A percentile compares a stretch with the other conserved stretches of the same genome.
phyloP scores from a whole-genome alignment of 2,797 vertebrate genomes.

The Anabas testudineus region DNA sequence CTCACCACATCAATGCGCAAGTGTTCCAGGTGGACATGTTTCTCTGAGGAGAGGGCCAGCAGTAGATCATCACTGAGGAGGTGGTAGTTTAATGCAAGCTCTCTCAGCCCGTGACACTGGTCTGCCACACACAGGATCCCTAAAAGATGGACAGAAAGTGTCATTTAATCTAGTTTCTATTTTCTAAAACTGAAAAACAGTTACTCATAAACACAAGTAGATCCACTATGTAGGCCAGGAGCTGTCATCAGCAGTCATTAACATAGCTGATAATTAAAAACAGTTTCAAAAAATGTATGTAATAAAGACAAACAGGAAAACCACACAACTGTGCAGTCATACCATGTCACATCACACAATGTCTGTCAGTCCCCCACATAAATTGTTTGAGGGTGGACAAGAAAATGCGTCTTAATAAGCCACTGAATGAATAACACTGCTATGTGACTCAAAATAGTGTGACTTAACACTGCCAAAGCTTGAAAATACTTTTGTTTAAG shows the following conservation, averaged over 20 bases:
- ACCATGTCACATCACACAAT: not conserved
- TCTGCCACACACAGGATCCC: conserved; percentile 98
- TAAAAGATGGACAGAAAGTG: conserved; percentile 59
- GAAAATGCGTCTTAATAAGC: conserved; percentile 18
- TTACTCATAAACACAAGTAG: not conserved
- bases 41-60: conserved; percentile 96
- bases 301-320: conserved; percentile 8
- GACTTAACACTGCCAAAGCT: not conserved
- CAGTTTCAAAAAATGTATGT: conserved; percentile 32
- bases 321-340: conserved; percentile 14
- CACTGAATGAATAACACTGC: not conserved
- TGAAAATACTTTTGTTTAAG: not conserved
- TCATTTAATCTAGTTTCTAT: not conserved
- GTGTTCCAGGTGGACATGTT: conserved; percentile 96
- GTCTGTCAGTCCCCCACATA: conserved; percentile 3
- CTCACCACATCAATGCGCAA: conserved; percentile 98
- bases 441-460: conserved; percentile 1
- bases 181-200: not conserved
- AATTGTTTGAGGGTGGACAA: not conserved
- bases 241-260: conserved; percentile 16
- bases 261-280: conserved; percentile 9
- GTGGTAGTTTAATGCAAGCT: conserved; percentile 96
- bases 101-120: conserved; percentile 97
- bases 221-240: not conserved
- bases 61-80: conserved; percentile 95